A percentile compares a stretch with the other conserved stretches of the same genome.
phyloP scores from a whole-genome alignment of 2,113 vertebrate genomes.

The Solea solea region DNA sequence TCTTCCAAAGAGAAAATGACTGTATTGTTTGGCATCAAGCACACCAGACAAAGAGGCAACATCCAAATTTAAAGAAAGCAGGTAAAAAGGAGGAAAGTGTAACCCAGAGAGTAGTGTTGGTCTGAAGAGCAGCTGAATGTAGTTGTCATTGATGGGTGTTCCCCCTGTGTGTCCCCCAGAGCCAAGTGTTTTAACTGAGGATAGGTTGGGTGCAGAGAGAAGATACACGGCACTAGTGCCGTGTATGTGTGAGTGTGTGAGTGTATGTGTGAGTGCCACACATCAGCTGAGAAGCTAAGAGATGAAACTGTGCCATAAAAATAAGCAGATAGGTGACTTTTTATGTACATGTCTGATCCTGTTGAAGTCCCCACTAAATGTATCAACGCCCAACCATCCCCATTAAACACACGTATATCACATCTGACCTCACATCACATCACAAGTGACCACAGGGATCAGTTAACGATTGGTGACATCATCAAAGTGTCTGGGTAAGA shows the following conservation, averaged over 20 bases:
- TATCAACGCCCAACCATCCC: constrained; percentile 17
- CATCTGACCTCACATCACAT: constrained; percentile 35
- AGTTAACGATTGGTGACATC: constrained; percentile 66
- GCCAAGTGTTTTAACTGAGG: constrained; percentile 41
- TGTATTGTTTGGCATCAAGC: too few relatives aligned
- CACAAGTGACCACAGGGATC: constrained; percentile 55
- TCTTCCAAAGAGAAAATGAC: too few relatives aligned
- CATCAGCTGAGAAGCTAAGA: constrained; percentile 10
- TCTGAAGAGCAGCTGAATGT: too few relatives aligned
- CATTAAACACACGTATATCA: constrained; percentile 13
- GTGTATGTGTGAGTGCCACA: too few relatives aligned
- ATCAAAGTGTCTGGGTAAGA: constrained; percentile 40
- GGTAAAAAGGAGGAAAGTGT: too few relatives aligned
- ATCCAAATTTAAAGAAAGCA: too few relatives aligned
- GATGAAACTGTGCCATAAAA: constrained; percentile 32
- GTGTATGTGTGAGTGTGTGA: too few relatives aligned
- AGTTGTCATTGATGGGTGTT: not conserved
- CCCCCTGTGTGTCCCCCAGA: constrained; percentile 5
- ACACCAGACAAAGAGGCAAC: too few relatives aligned
- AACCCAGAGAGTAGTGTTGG: too few relatives aligned
- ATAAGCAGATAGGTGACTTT: constrained; percentile 34
- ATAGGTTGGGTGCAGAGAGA: not conserved
- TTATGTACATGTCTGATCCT: constrained; percentile 25
- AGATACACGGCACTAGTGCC: not conserved
- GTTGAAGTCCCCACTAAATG: constrained; percentile 24